Evolutionary conservation across 2,888 invertebrate genomes (phyloP).

Genomic region (Gymnosoma rotundatum): DNA sequence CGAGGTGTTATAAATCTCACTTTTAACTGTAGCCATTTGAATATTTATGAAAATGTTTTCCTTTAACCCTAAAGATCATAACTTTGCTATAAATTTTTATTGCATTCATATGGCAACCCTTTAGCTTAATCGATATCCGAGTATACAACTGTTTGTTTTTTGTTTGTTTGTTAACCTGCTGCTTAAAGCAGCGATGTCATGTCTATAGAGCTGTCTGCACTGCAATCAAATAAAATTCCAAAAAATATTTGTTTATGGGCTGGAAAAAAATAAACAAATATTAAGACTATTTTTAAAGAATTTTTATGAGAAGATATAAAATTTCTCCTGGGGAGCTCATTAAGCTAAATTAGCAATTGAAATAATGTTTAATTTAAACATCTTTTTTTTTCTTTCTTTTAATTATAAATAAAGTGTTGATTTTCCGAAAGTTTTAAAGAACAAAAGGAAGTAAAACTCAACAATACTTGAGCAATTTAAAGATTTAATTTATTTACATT

Average conservation of each 20-base stretch:
- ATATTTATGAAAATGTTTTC: no score
- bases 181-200: conserved; percentile 54
- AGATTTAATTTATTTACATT: conserved; percentile 14
- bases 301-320: conserved; percentile 54
- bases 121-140: background rate
- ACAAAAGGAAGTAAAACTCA: conserved; percentile 64
- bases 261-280: conserved; percentile 62
- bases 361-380: conserved; percentile 42
- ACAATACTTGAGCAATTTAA: conserved; percentile 54
- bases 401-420: conserved; percentile 62
- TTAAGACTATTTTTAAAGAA: conserved; percentile 50
- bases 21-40: no score
- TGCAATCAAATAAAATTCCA: conserved; percentile 62
- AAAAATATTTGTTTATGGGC: conserved; percentile 47
- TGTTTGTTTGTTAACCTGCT: conserved; percentile 41
- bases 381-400: conserved; percentile 5
- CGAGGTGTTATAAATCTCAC: no score
- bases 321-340: conserved; percentile 54
- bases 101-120: conserved; percentile 19
- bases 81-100: background rate
- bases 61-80: no score
- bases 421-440: conserved; percentile 38
- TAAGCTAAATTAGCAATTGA: conserved; percentile 60
- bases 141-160: conserved; percentile 31
- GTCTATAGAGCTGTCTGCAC: conserved; percentile 64